Evolutionary conservation across 2,113 vertebrate genomes (phyloP).

Genomic region (Tinamus guttatus): DNA sequence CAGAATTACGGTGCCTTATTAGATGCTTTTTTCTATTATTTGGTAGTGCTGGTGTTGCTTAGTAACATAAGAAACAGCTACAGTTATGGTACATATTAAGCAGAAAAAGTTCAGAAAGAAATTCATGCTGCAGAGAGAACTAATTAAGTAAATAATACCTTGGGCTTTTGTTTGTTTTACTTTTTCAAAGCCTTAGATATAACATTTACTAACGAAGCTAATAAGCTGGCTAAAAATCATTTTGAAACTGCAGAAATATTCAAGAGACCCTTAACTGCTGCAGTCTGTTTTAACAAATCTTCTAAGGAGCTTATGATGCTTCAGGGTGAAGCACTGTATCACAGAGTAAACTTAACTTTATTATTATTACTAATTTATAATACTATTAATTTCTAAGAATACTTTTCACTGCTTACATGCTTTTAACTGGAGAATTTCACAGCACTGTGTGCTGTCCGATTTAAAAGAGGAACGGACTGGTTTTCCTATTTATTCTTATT

Average conservation of each 20-base stretch:
- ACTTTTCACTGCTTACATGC: neutral
- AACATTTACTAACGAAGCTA: neutral
- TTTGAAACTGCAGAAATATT: slow-evolving; percentile 33
- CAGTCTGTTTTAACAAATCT: neutral
- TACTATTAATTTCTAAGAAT: neutral
- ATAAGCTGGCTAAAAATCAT: slow-evolving; percentile 23
- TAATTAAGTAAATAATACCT: slow-evolving; percentile 32
- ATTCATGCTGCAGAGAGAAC: neutral
- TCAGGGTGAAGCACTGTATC: neutral
- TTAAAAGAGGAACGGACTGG: neutral
- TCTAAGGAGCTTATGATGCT: neutral
- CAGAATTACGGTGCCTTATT: slow-evolving; percentile 1
- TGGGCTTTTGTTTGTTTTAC: slow-evolving; percentile 1
- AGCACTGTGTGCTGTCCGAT: neutral
- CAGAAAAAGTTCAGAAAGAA: slow-evolving; percentile 3
- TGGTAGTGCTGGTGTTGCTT: slow-evolving; percentile 16
- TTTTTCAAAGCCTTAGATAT: neutral
- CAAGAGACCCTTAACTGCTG: neutral
- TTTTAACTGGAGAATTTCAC: neutral
- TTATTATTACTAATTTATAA: neutral
- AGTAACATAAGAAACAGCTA: slow-evolving; percentile 11
- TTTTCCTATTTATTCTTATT: neutral
- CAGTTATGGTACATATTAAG: neutral
- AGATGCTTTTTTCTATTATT: neutral
- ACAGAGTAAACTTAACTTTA: neutral